Evolutionary conservation across 2,797 vertebrate genomes (phyloP).

Genomic region (Macropus fuliginosus): DNA sequence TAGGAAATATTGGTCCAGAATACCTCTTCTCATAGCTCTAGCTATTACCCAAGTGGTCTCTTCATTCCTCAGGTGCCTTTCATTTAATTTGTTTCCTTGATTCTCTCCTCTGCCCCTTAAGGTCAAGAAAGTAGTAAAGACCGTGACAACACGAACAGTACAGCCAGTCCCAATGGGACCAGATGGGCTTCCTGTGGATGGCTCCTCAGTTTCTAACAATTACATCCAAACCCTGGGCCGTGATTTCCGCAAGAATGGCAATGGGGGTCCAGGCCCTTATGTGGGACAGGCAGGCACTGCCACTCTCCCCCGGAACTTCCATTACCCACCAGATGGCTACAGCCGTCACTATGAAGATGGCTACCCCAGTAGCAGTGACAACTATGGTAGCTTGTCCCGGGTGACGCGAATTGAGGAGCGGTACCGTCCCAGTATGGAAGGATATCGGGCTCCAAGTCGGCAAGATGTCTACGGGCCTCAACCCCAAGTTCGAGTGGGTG

Average conservation of each 20-base stretch:
- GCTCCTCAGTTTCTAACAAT: conserved; percentile 87
- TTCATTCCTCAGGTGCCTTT: background rate
- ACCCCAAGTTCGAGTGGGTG: conserved; percentile 95
- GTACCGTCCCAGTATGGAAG: conserved; percentile 91
- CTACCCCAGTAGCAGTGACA: conserved; percentile 87
- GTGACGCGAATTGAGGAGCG: conserved; percentile 93
- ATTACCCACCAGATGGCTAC: conserved; percentile 90
- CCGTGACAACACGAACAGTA: conserved; percentile 93
- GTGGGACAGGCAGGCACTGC: conserved; percentile 86
- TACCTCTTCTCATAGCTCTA: background rate
- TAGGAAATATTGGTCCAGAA: background rate
- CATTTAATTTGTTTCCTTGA: conserved; percentile 19
- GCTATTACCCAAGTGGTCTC: background rate
- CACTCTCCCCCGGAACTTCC: conserved; percentile 95
- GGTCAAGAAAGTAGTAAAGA: conserved; percentile 96
- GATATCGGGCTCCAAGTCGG: conserved; percentile 92
- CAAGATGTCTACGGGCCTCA: conserved; percentile 95
- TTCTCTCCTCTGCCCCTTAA: conserved; percentile 65
- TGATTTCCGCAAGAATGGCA: conserved; percentile 89
- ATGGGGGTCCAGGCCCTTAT: conserved; percentile 85
- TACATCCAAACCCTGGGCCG: conserved; percentile 92
- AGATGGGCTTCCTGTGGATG: conserved; percentile 92
- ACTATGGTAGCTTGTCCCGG: conserved; percentile 92
- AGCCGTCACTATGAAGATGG: conserved; percentile 86
- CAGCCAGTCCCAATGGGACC: conserved; percentile 89